phyloP scores from a whole-genome alignment of 1,140 invertebrate species.

The Telenomus remus region DNA sequence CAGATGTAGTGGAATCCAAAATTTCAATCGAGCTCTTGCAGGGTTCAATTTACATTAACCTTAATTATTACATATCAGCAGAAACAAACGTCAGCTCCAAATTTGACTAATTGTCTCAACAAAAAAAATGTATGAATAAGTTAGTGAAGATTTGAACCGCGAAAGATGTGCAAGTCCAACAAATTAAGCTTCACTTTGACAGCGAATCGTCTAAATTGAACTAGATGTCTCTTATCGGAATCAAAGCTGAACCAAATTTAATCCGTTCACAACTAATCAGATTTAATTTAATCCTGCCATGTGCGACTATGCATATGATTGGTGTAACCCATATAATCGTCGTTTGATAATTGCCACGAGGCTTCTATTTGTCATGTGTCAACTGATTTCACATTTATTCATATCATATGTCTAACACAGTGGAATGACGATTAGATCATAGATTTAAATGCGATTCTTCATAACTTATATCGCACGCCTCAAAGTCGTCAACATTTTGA shows the following conservation, averaged over 20 bases:
- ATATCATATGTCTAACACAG: too few species aligned
- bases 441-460: too few species aligned
- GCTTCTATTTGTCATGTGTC: too few species aligned
- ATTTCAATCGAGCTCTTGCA: too few species aligned
- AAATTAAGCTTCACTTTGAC: neutral
- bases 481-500: neutral
- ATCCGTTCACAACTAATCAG: constrained; percentile 33
- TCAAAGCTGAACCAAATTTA: constrained; percentile 26
- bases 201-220: constrained; percentile 12
- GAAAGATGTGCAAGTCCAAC: too few species aligned
- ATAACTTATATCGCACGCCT: too few species aligned
- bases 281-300: constrained; percentile 15
- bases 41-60: too few species aligned
- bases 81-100: too few species aligned
- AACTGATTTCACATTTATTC: too few species aligned
- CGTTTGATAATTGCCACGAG: constrained; percentile 7
- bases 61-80: too few species aligned
- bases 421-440: too few species aligned
- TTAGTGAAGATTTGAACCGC: neutral
- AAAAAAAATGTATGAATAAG: neutral
- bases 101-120: neutral
- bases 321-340: constrained; percentile 31
- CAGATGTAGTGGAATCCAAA: too few species aligned
- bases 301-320: constrained; percentile 4
- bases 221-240: constrained; percentile 25